These are phyloP conservation scores for Hydrolagus colliei DNA, from an alignment of 2,797 vertebrate genomes.

Conservation along the genomic window DNA sequence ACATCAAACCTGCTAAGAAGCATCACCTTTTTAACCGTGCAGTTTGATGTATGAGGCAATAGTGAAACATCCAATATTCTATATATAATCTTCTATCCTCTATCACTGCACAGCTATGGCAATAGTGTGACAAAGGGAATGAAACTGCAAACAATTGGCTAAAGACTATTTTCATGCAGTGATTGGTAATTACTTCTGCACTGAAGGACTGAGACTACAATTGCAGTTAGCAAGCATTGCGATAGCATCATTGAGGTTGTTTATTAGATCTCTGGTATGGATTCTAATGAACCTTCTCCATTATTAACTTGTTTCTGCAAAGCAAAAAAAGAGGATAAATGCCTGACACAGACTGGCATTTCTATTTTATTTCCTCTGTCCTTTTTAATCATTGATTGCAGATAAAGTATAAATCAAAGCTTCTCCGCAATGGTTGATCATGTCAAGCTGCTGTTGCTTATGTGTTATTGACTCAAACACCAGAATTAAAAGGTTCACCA, in stretches of 20 bases:
- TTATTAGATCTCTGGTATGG: neutral
- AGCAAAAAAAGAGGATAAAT: slow-evolving; percentile 17
- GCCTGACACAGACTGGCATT: neutral
- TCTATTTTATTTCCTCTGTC: neutral
- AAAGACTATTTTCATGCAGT: neutral
- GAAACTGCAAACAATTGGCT: neutral
- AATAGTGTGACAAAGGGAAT: neutral
- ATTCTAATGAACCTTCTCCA: slow-evolving; percentile 6
- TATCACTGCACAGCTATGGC: neutral
- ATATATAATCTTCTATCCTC: too few species aligned
- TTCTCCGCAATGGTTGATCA: neutral
- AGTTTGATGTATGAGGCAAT: neutral
- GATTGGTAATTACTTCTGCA: neutral
- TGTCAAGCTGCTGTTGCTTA: neutral
- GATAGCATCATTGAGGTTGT: neutral
- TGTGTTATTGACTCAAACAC: neutral
- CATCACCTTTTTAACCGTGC: too few species aligned
- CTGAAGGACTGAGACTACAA: neutral
- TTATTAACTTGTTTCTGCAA: neutral
- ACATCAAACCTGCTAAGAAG: too few species aligned
- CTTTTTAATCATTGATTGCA: neutral
- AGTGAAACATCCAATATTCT: slow-evolving; percentile 1
- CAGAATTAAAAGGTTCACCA: neutral
- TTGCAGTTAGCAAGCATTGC: too few species aligned
- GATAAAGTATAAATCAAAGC: neutral